A percentile compares a stretch with the other conserved stretches of the same genome.
phyloP scores from a whole-genome alignment of 1,140 invertebrate species.

The Drosophila funebris region DNA sequence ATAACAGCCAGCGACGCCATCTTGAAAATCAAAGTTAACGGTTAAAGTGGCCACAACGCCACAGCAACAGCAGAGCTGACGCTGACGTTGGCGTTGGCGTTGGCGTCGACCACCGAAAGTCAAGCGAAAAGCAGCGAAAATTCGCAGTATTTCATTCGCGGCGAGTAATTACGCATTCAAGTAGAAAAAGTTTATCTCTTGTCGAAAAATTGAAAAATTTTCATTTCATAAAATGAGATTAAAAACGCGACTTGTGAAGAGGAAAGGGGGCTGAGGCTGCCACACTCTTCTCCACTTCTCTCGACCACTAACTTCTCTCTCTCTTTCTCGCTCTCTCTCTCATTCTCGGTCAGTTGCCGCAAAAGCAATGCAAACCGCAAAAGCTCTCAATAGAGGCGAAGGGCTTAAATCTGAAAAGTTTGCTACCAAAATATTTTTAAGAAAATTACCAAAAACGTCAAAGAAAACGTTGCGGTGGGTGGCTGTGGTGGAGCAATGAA shows the following conservation, averaged over 20 bases:
- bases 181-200: constrained; percentile 81
- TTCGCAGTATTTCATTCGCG: constrained; percentile 61
- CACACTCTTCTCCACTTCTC: neutral
- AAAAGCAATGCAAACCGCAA: constrained; percentile 66
- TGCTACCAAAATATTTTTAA: constrained; percentile 78
- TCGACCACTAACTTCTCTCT: neutral
- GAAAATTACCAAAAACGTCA: constrained; percentile 69
- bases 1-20: constrained; percentile 72
- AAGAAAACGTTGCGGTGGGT: constrained; percentile 27
- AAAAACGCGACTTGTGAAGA: constrained; percentile 64
- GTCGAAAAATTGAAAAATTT: constrained; percentile 80
- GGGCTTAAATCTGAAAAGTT: constrained; percentile 76
- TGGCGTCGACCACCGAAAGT: constrained; percentile 54
- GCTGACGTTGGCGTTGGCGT: constrained; percentile 3
- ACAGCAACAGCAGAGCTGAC: constrained; percentile 4
- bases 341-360: neutral
- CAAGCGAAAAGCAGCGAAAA: constrained; percentile 47
- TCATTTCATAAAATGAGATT: constrained; percentile 82
- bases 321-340: neutral
- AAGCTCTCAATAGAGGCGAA: constrained; percentile 56
- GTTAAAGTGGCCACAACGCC: constrained; percentile 54
- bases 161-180: constrained; percentile 79
- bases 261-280: neutral
- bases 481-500: neutral
- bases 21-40: constrained; percentile 72